Conservation (phyloP, 2,113 vertebrate species). For the Xenopus tropicalis region DNA sequence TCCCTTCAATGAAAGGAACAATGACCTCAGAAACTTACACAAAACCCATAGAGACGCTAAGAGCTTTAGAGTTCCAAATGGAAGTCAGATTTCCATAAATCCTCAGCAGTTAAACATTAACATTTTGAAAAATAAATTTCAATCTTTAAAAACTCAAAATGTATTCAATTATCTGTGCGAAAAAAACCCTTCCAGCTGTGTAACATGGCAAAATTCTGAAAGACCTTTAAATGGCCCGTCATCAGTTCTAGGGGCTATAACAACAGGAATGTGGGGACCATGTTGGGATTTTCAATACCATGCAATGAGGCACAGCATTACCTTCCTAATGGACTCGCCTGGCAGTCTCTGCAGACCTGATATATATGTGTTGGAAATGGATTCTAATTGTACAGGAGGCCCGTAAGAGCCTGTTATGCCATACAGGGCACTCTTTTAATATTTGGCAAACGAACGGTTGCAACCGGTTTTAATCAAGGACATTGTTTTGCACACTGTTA, state of each 20-base stretch:
- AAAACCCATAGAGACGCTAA: background rate
- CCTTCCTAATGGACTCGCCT: background rate
- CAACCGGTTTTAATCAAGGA: slow-evolving; percentile 15
- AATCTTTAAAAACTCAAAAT: no score
- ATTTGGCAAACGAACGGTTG: background rate
- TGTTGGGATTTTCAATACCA: background rate
- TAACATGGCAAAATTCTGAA: background rate
- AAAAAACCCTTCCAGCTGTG: background rate
- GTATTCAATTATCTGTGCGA: no score
- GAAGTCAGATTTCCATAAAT: background rate
- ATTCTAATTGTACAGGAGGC: background rate
- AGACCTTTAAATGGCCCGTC: background rate
- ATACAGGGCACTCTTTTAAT: background rate
- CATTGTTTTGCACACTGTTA: slow-evolving; percentile 8
- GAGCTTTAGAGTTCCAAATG: slow-evolving; percentile 13
- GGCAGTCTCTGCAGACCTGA: background rate
- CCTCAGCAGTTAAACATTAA: background rate
- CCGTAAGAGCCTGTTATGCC: background rate
- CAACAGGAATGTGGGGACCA: background rate
- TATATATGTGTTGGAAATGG: background rate
- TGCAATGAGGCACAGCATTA: background rate
- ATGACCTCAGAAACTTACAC: no score
- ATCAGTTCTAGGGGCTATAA: background rate
- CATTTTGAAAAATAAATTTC: background rate
- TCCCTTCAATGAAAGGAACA: no score